Conservation (phyloP, 2,888 invertebrate genomes). For the Galerucella pusilla region DNA sequence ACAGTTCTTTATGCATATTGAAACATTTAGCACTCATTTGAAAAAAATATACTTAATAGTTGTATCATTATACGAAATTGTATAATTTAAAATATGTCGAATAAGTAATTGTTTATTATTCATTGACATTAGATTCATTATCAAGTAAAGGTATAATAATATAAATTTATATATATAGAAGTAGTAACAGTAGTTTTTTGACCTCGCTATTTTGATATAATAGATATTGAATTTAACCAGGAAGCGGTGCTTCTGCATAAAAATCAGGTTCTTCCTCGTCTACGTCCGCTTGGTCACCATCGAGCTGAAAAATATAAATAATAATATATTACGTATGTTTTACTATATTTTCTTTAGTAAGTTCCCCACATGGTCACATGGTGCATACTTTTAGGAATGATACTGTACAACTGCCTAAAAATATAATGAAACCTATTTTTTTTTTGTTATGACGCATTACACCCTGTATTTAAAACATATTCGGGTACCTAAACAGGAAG, state of each 20-base stretch:
- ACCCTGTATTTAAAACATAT: background rate
- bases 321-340: background rate
- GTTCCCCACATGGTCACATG: no score
- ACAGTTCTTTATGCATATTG: no score
- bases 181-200: slow-evolving; percentile 22
- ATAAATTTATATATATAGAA: slow-evolving; percentile 9
- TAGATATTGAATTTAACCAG: slow-evolving; percentile 69
- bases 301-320: slow-evolving; percentile 72
- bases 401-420: no score
- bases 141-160: slow-evolving; percentile 14
- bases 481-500: slow-evolving; percentile 10
- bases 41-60: background rate
- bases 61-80: background rate
- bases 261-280: slow-evolving; percentile 93
- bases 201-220: slow-evolving; percentile 22
- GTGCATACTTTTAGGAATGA: no score
- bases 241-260: slow-evolving; percentile 90
- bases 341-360: no score
- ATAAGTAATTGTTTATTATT: slow-evolving; percentile 7
- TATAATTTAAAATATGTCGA: background rate
- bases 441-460: no score
- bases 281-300: slow-evolving; percentile 83
- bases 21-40: background rate
- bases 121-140: slow-evolving; percentile 20
- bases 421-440: no score